Conservation (phyloP, 2,888 invertebrate species). For the Acleris sparsana region DNA sequence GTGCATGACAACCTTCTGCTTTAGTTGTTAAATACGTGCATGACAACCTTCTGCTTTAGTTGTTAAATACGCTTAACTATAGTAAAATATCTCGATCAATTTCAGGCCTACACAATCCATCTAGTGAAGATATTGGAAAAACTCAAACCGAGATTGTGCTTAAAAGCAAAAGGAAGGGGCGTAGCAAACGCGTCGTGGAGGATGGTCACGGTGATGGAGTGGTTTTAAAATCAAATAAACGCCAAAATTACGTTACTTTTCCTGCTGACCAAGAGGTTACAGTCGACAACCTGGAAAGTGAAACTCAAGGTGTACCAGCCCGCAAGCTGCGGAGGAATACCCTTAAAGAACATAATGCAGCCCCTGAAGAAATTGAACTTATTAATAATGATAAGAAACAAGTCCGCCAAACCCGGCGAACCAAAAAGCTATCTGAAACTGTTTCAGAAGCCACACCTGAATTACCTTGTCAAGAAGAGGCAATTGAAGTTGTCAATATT, state of each 20-base stretch:
- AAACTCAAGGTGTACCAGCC: constrained; percentile 39
- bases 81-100: constrained; percentile 30
- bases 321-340: constrained; percentile 51
- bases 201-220: constrained; percentile 46
- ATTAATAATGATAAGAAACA: constrained; percentile 42
- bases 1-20: constrained; percentile 17
- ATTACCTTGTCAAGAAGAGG: constrained; percentile 36
- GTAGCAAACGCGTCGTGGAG: constrained; percentile 58
- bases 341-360: constrained; percentile 56
- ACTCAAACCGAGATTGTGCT: constrained; percentile 39
- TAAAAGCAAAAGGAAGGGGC: constrained; percentile 59
- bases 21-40: background rate
- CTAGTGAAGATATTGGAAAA: constrained; percentile 46
- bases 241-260: constrained; percentile 64
- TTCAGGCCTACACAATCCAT: constrained; percentile 65
- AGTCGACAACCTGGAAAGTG: constrained; percentile 37
- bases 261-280: constrained; percentile 58
- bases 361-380: constrained; percentile 39
- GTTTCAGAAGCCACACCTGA: constrained; percentile 34
- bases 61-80: background rate
- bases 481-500: constrained; percentile 37
- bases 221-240: constrained; percentile 53
- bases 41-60: too few relatives aligned
- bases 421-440: constrained; percentile 48
- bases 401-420: constrained; percentile 53